These are phyloP conservation scores for Drosophila micromelanica DNA, from an alignment of 1,140 invertebrate genomes.

Conservation along the genomic window DNA sequence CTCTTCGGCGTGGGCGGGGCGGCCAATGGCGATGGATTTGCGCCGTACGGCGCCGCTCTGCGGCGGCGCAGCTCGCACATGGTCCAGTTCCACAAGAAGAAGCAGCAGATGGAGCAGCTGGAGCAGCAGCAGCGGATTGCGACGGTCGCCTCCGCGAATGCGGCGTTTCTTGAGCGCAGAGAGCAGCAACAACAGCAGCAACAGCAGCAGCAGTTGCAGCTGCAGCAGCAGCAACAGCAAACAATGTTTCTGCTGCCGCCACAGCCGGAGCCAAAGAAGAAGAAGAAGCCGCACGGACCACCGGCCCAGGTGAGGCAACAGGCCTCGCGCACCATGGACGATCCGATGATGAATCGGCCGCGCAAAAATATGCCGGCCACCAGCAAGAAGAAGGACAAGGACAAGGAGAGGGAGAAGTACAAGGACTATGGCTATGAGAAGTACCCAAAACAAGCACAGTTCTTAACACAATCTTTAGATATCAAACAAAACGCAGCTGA, in stretches of 20 bases:
- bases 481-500: conserved; percentile 19
- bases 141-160: conserved; percentile 75
- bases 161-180: conserved; percentile 61
- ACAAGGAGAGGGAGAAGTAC: conserved; percentile 37
- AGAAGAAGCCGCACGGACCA: conserved; percentile 75
- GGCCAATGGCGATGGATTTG: conserved; percentile 35
- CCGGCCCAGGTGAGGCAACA: conserved; percentile 71
- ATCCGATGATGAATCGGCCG: conserved; percentile 78
- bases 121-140: conserved; percentile 77
- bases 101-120: conserved; percentile 63
- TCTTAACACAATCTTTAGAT: conserved; percentile 6
- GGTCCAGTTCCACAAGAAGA: conserved; percentile 73
- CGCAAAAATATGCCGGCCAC: conserved; percentile 48
- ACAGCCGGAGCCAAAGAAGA: conserved; percentile 68
- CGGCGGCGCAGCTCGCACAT: conserved; percentile 75
- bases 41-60: conserved; percentile 52
- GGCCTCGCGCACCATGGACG: conserved; percentile 76
- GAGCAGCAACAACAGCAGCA: conserved; percentile 54
- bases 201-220: conserved; percentile 40
- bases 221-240: conserved; percentile 27
- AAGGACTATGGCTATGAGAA: conserved; percentile 73
- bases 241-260: conserved; percentile 35
- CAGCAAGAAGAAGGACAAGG: conserved; percentile 69
- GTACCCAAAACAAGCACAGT: conserved; percentile 54
- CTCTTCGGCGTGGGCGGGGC: conserved; percentile 64